Percentiles rank a stretch among this genome's conserved stretches.
Evolutionary conservation across 2,797 vertebrate genomes (phyloP).

Genomic region (Erethizon dorsatum): DNA sequence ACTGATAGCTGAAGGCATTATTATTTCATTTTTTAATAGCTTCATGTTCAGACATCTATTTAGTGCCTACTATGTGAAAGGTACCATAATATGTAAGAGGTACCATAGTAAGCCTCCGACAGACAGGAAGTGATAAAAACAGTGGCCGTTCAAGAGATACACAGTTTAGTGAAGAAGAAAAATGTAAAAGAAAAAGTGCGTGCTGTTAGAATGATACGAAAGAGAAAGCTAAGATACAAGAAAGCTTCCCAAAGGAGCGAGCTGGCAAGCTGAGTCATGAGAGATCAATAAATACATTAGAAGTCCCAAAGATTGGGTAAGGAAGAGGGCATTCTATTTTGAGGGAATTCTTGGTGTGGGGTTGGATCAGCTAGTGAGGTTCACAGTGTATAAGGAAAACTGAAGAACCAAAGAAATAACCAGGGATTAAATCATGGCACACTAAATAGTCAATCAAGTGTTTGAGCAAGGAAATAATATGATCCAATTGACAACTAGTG

Average conservation of each 20-base stretch:
- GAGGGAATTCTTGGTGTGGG: background rate
- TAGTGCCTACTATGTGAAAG: background rate
- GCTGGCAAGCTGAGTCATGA: background rate
- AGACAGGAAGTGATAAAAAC: conserved; percentile 7
- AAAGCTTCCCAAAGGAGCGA: background rate
- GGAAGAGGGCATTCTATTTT: background rate
- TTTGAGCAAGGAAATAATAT: background rate
- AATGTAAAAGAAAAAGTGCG: background rate
- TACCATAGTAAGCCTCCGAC: background rate
- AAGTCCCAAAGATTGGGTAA: background rate
- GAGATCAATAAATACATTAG: background rate
- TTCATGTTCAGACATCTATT: background rate
- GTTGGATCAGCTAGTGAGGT: background rate
- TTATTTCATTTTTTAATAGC: background rate
- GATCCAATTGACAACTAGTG: background rate
- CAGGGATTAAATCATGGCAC: background rate
- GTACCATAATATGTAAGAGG: background rate
- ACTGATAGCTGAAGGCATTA: background rate
- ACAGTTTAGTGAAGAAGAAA: background rate
- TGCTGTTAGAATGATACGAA: background rate
- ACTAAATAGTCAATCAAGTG: background rate
- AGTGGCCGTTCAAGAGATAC: background rate
- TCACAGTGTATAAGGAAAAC: background rate
- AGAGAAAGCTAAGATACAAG: background rate
- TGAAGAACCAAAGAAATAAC: background rate